A percentile compares a stretch with the other conserved stretches of the same genome.
Evolutionary conservation across 2,797 vertebrate species (phyloP).

Genomic region (Pteropus rufus): DNA sequence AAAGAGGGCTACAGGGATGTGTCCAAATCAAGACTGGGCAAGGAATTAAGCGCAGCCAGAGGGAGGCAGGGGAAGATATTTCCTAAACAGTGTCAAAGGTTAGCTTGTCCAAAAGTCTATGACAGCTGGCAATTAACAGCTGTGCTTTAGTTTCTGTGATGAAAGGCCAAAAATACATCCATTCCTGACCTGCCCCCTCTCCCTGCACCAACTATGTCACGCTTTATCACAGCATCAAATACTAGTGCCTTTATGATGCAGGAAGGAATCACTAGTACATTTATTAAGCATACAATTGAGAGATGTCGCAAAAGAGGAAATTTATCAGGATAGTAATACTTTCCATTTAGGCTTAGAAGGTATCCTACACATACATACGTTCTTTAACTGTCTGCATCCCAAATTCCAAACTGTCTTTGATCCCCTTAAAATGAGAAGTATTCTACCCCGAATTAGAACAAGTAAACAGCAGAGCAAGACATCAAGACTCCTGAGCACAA

Average conservation of each 20-base stretch:
- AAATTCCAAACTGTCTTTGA: conserved; percentile 72
- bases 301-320: not conserved
- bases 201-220: not conserved
- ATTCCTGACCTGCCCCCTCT: not conserved
- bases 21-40: not conserved
- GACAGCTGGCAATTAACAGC: conserved; percentile 31
- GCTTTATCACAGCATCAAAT: not conserved
- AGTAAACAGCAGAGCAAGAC: conserved; percentile 66
- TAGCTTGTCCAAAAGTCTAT: conserved; percentile 10
- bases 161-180: conserved; percentile 20
- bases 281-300: not conserved
- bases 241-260: not conserved
- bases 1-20: not conserved
- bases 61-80: not conserved
- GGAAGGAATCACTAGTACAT: not conserved
- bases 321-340: not conserved
- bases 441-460: conserved; percentile 58
- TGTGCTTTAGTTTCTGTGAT: conserved; percentile 21
- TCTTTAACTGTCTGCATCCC: conserved; percentile 58
- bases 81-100: conserved; percentile 24
- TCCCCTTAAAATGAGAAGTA: conserved; percentile 69
- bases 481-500: conserved; percentile 40
- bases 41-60: not conserved
- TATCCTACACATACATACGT: conserved; percentile 57
- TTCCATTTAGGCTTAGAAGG: conserved; percentile 32